These are phyloP conservation scores for Cryptocheilus praepositus DNA, from an alignment of 2,888 invertebrate genomes.

Conservation along the genomic window DNA sequence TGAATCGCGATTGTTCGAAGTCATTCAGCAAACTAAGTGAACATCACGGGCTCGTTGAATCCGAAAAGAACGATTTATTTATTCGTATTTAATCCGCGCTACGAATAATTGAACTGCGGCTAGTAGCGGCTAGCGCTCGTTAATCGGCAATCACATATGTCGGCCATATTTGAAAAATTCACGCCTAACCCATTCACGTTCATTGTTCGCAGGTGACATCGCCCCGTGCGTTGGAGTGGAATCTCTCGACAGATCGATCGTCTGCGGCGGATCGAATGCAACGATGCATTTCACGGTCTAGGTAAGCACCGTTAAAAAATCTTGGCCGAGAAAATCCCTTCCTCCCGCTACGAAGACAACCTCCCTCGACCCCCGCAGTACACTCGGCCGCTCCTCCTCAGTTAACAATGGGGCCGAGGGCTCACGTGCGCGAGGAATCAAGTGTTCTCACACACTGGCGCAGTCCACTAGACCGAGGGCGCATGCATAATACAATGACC, in stretches of 20 bases:
- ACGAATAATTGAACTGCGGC: too few species aligned
- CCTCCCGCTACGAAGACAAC: not conserved
- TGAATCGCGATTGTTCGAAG: slow-evolving; percentile 14
- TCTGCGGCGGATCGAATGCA: slow-evolving; percentile 15
- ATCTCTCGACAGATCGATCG: slow-evolving; percentile 9
- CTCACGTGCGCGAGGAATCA: slow-evolving; percentile 75
- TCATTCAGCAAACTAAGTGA: too few species aligned
- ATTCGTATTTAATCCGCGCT: too few species aligned
- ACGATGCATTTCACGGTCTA: slow-evolving; percentile 42
- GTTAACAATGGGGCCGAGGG: slow-evolving; percentile 72
- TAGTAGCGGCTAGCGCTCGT: too few species aligned
- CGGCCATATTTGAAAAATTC: too few species aligned
- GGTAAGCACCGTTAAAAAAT: slow-evolving; percentile 63
- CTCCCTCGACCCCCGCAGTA: slow-evolving; percentile 25
- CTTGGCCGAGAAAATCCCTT: slow-evolving; percentile 66
- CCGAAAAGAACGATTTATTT: too few species aligned
- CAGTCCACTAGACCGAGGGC: slow-evolving; percentile 69
- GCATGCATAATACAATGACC: slow-evolving; percentile 76
- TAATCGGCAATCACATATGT: too few species aligned
- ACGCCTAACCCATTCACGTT: not conserved
- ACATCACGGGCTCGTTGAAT: too few species aligned
- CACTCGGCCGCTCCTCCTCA: slow-evolving; percentile 44
- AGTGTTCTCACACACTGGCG: slow-evolving; percentile 72
- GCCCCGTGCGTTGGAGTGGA: not conserved
- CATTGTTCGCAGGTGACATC: not conserved